Base-by-base conservation (phyloP, 2,797 vertebrate species). In the Thripadectes ignobilis region DNA sequence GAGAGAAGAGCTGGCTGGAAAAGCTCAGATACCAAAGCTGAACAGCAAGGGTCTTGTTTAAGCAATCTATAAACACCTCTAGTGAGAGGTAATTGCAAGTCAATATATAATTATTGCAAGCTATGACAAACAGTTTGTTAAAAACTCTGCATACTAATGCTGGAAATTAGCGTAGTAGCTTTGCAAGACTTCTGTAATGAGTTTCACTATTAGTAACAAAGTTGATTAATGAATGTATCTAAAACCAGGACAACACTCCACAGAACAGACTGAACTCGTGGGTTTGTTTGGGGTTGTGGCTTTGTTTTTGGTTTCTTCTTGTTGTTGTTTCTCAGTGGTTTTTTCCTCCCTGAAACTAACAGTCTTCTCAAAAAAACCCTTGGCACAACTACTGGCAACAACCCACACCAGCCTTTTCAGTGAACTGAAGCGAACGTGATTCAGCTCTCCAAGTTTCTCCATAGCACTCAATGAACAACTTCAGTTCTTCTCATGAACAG, bases 371-470 rank as follows among this genome's bases (percentile, higher is more conserved):
- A 68, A 78, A 61, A 32, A 54, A 2, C 6, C 8, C 24, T 55
- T 6, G 6, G n/a, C 39, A 52, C 32, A 59, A 52, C 14, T 18
- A 24, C 7, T 1, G 43, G 14, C 45, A 76, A 54, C 22, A 62
- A 45, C 36, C 23, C 24, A 9, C 39, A 48, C 29, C 27, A 22
- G 15, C 3, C 11, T 41, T 46, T 32, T 13, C n/a, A 46, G 45
- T 9, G 30, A 12, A 17, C 72, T 55, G 41, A 71, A 41, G 57
- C 0, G 1, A 78, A 76, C 0, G 3, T 18, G 17, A 51, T 45
- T 73, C 39, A 68, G 14, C 26, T 88, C 41, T 36, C 55, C 26
- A 16, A 41, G 58, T 54, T 51, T 29, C 80, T 38, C 36, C 54
- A 27, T 0, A 69, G 36, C 32, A 71, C 22, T 67, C 54, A 12